Evolutionary conservation across 2,888 invertebrate genomes (phyloP).

Genomic region (Labia minor): DNA sequence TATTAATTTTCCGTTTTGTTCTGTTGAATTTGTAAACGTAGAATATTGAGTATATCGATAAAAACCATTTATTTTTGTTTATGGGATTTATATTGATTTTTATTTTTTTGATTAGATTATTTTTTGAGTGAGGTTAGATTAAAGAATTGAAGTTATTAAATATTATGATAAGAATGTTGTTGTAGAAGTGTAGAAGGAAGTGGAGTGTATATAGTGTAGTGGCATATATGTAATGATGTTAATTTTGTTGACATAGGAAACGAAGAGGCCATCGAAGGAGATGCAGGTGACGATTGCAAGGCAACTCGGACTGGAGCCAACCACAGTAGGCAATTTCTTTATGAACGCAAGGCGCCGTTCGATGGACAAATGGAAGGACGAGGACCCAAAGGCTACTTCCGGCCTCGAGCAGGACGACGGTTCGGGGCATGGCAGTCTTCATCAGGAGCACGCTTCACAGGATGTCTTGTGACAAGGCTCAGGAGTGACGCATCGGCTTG

Average conservation of each 20-base stretch:
- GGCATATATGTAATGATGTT: too few species aligned
- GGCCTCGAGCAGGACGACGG: neutral
- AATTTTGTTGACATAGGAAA: slow-evolving; percentile 59
- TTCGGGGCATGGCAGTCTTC: slow-evolving; percentile 2
- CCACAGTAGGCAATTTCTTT: slow-evolving; percentile 98
- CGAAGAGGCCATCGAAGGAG: slow-evolving; percentile 97
- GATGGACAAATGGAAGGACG: slow-evolving; percentile 98
- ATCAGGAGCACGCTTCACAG: slow-evolving; percentile 22
- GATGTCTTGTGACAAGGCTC: slow-evolving; percentile 29
- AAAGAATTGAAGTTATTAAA: too few species aligned
- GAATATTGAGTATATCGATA: too few species aligned
- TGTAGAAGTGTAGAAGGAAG: too few species aligned
- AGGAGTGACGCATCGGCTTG: slow-evolving; percentile 25
- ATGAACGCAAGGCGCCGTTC: slow-evolving; percentile 98
- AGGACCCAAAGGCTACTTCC: slow-evolving; percentile 52
- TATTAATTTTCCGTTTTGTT: too few species aligned
- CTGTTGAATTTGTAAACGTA: too few species aligned
- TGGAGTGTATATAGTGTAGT: too few species aligned
- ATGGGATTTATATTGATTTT: too few species aligned
- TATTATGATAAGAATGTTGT: too few species aligned
- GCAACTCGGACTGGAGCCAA: slow-evolving; percentile 91
- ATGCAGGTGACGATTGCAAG: slow-evolving; percentile 99
- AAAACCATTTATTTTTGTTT: too few species aligned
- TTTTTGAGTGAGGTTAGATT: too few species aligned
- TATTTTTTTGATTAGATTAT: too few species aligned